These are phyloP conservation scores for Thamnophis elegans DNA, from an alignment of 2,797 vertebrate species.

Conservation along the genomic window DNA sequence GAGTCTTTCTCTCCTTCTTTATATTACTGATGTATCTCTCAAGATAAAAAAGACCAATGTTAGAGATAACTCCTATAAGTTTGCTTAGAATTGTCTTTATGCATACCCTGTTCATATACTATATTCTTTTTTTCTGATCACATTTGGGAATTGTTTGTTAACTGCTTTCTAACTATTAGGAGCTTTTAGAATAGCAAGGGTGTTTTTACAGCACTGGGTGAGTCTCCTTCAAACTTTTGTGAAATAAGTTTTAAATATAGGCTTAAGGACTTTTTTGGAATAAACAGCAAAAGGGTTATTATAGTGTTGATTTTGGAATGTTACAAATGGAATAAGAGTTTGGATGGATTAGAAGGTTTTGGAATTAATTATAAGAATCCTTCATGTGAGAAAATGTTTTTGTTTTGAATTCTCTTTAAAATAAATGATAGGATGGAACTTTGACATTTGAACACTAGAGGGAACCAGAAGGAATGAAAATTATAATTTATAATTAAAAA, in stretches of 20 bases:
- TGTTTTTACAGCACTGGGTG: background rate
- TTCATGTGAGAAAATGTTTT: background rate
- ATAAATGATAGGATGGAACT: background rate
- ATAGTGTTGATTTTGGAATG: background rate
- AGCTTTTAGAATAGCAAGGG: background rate
- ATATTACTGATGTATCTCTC: slow-evolving; percentile 64
- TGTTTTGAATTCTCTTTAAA: background rate
- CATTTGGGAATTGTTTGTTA: background rate
- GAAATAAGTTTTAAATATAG: background rate
- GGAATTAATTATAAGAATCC: background rate
- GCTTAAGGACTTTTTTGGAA: background rate
- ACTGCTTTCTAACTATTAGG: background rate
- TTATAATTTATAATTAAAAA: background rate
- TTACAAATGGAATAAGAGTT: background rate
- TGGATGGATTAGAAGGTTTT: background rate
- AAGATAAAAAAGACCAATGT: slow-evolving; percentile 64
- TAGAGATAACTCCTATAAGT: slow-evolving; percentile 46
- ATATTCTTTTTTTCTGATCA: background rate
- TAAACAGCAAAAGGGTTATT: background rate
- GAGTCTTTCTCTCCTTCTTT: slow-evolving; percentile 70
- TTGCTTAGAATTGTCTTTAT: background rate
- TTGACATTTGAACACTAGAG: background rate
- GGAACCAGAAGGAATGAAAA: background rate
- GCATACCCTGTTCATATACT: background rate
- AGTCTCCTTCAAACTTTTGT: background rate